Base-by-base conservation (phyloP, 1,140 invertebrate genomes). In the Neodiprion fabricii region DNA sequence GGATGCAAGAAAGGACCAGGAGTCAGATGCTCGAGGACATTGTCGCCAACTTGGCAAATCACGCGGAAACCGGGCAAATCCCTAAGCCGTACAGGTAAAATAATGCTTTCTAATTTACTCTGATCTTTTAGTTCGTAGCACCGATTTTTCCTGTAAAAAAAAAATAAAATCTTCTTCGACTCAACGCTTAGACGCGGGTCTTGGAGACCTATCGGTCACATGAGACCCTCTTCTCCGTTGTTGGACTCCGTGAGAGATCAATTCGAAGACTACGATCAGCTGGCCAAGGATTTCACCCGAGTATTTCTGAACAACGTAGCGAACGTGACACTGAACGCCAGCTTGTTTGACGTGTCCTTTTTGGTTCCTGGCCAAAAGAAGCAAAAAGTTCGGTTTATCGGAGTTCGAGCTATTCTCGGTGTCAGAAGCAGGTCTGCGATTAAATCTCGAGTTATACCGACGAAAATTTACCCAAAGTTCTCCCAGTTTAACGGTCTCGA, bases 1-100 rank as follows among this genome's bases (percentile, higher is more conserved):
- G 97, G 75, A 97, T 99, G 93, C 95, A 98, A 84, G 96, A 98
- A 82, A 88, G 96, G 71, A 98, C 96, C 0, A 90, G 96, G 28
- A 94, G 93, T 66, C 96, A 97, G 88, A 97, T 98, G 96, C 89
- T 98, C 21, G 96, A 98, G 86, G 96, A 98, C 82, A 96, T 98
- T 73, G 96, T 98, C 10, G 96, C 96, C 65, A 98, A 98, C 88
- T 87, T 98, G 75, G 95, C 96, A 75, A 98, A 98, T 87, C 96
- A 98, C 82, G 96, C 96, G 0, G 96, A 97, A 87, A 98, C 96
- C 48, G 96, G 96, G 67, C 96, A 98, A 88, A 98, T 98, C 84
- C 96, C 96, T 0, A 98, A 98, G 89, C 96, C 96, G 5, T 98
- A 98, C 84, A 92, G 96, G 96, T 94, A 84, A 83, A 40, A 79